A percentile compares a stretch with the other conserved stretches of the same genome.
These are phyloP conservation scores for Eretmochelys imbricata DNA, from an alignment of 2,113 vertebrate genomes.

Conservation along the genomic window DNA sequence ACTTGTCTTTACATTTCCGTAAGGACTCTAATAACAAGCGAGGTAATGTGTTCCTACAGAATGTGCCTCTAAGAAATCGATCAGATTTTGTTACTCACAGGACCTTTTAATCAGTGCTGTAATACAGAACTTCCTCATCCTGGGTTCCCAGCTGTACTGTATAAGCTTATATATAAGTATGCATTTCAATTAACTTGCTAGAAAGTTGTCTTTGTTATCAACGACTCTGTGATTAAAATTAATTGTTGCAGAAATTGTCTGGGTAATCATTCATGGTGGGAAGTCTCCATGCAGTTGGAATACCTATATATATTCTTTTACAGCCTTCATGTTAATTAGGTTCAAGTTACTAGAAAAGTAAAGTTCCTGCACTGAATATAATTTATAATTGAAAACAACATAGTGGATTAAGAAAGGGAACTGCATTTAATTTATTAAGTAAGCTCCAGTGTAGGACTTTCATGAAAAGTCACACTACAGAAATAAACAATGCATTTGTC, in stretches of 20 bases:
- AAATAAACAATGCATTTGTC: neutral
- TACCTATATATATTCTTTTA: neutral
- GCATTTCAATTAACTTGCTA: conserved; percentile 7
- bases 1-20: neutral
- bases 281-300: neutral
- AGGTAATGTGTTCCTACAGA: neutral
- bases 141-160: neutral
- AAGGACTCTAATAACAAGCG: neutral
- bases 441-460: neutral
- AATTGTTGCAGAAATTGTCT: conserved; percentile 17
- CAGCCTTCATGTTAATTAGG: conserved; percentile 6
- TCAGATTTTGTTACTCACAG: neutral
- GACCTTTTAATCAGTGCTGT: neutral
- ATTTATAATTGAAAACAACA: conserved; percentile 6
- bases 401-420: neutral
- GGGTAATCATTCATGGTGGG: neutral
- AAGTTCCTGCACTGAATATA: neutral
- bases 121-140: conserved; percentile 9
- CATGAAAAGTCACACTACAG: neutral
- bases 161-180: conserved; percentile 32
- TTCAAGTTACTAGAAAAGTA: neutral
- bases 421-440: neutral
- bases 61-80: conserved; percentile 9
- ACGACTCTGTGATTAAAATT: neutral
- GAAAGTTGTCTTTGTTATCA: conserved; percentile 46